A percentile compares a stretch with the other conserved stretches of the same genome.
Evolutionary conservation across 2,113 vertebrate species (phyloP).

Genomic region (Cynopterus brachyotis): DNA sequence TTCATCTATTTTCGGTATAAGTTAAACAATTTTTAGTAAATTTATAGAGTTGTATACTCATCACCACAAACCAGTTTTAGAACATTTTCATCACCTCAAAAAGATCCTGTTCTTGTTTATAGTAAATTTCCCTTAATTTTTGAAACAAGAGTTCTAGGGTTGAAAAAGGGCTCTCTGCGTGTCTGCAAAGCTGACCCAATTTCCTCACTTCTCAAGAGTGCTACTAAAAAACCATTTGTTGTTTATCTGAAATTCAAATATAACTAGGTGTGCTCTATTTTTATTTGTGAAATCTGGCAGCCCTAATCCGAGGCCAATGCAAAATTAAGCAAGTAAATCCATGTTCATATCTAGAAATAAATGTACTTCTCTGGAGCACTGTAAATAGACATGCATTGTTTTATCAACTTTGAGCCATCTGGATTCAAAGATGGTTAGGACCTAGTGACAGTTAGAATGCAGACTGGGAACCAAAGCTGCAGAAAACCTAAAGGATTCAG

Average conservation of each 20-base stretch:
- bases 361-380: background rate
- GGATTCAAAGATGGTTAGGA: background rate
- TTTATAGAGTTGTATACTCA: background rate
- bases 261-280: background rate
- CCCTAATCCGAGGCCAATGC: background rate
- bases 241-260: slow-evolving; percentile 35
- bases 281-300: background rate
- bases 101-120: background rate
- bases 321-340: slow-evolving; percentile 25
- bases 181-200: background rate
- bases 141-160: background rate
- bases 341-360: background rate
- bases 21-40: background rate
- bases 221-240: background rate
- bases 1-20: background rate
- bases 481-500: background rate
- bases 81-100: background rate
- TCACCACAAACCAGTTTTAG: background rate
- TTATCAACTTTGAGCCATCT: background rate
- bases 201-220: background rate
- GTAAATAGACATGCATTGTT: background rate
- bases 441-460: background rate
- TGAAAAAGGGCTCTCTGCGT: background rate
- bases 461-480: background rate
- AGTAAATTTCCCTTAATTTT: background rate